Evolutionary conservation across 92 coral and sea anemone species (phyloP).

Genomic region (Zoanthus gigantus): DNA sequence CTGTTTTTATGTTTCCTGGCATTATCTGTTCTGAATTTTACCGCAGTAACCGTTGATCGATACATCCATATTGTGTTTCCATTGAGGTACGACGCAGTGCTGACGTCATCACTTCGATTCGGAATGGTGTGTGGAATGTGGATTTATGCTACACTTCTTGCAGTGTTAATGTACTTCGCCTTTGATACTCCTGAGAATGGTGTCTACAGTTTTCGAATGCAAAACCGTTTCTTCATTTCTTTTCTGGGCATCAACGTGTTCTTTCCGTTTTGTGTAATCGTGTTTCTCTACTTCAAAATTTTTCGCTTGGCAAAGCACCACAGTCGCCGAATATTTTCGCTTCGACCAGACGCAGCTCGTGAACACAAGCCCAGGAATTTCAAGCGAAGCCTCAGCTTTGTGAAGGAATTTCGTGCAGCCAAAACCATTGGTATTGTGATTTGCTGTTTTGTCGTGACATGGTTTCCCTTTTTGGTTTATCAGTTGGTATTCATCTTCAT

Average conservation of each 20-base stretch:
- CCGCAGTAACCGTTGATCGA: conserved; percentile 66
- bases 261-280: conserved; percentile 62
- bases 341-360: conserved; percentile 2
- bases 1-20: conserved; percentile 49
- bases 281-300: conserved; percentile 42
- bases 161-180: conserved; percentile 52
- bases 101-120: conserved; percentile 28
- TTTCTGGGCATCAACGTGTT: conserved; percentile 58
- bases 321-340: conserved; percentile 37
- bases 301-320: conserved; percentile 57
- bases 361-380: neutral
- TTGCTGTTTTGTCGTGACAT: conserved; percentile 62
- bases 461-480: conserved; percentile 66
- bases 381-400: conserved; percentile 49
- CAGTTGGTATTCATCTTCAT: conserved; percentile 42
- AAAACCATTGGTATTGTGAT: conserved; percentile 63
- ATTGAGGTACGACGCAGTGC: conserved; percentile 44
- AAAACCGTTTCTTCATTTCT: conserved; percentile 48
- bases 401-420: conserved; percentile 53
- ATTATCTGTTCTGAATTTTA: conserved; percentile 65
- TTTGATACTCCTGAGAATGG: conserved; percentile 58
- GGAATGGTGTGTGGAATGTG: conserved; percentile 42
- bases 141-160: conserved; percentile 45
- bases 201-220: conserved; percentile 45
- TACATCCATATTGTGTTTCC: conserved; percentile 63